Evolutionary conservation across 2,888 invertebrate species (phyloP), one percentile per base, ranked within the genome.

Genomic region (Ceraclea dissimilis): DNA sequence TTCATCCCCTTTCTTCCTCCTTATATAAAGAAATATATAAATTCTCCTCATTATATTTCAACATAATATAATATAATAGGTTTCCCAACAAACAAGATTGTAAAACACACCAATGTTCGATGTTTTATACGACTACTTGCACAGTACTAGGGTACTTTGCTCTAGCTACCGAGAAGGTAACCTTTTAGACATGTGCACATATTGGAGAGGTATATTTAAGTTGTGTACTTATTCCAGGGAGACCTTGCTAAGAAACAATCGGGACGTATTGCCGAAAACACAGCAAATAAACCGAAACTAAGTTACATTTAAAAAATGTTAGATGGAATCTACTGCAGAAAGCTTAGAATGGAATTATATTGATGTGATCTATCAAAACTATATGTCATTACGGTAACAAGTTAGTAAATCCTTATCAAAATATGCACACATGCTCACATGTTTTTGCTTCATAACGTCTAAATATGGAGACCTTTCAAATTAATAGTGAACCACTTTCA

Each of bases 41-140:
- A 59, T 53, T 59, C 57, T 58, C 49, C 61, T 61, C 57, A 61
- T 61, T 59, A 61, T 61, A 61, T 57, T 47, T 54, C 58, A 59
- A 61, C 59, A 57, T 8, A n/a, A 39, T 13, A 39, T 8, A 13
- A n/a, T 39, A 13, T 13, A 39, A 39, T n/a, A 61, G 61, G 59
- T 61, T 58, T 59, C 56, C 49, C 59, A 51, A 61, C 61, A 61
- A 61, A 61, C 61, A 61, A 55, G 57, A 52, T 58, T 54, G 61
- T 61, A 61, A 61, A 59, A 54, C 61, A 61, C 56, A 56, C 6
- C 31, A 8, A 4, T 39, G 39, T 39, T 39, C 8, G 4, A 13
- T 56, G 55, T 58, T 58, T 58, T 39, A 39, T 39, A 39, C 39
- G 8, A 8, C 11, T 31, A 8, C 6, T 49, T 13, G 43, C 39